Percentiles rank a stretch among this genome's conserved stretches.
Conservation (phyloP, 2,888 invertebrate species). For the Eumacrocentrus americanus region DNA sequence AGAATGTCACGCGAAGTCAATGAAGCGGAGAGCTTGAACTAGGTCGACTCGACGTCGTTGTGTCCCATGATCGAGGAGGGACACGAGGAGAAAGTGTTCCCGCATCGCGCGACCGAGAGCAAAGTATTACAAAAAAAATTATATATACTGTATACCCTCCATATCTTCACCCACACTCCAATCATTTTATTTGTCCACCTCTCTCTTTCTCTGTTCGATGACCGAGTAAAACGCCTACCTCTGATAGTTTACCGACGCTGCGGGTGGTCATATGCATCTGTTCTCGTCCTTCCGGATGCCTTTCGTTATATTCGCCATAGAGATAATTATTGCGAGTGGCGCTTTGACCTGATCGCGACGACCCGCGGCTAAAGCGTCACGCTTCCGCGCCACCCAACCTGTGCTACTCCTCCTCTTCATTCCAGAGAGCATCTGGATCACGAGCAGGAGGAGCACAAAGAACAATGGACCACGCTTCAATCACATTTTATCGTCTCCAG, state of each 20-base stretch:
- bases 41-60: conserved; percentile 37
- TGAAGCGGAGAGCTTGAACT: conserved; percentile 36
- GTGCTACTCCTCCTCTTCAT: background rate
- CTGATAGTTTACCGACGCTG: conserved; percentile 20
- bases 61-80: conserved; percentile 35
- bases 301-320: background rate
- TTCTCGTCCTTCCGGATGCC: conserved; percentile 12
- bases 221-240: conserved; percentile 22
- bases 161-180: background rate
- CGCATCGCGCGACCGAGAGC: conserved; percentile 22
- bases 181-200: conserved; percentile 21
- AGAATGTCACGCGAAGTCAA: conserved; percentile 33
- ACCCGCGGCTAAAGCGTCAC: conserved; percentile 13
- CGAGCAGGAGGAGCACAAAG: conserved; percentile 4
- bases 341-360: conserved; percentile 13
- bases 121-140: too few species aligned
- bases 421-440: background rate
- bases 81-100: conserved; percentile 53
- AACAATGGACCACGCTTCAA: conserved; percentile 16
- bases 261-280: conserved; percentile 29
- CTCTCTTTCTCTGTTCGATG: background rate
- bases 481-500: conserved; percentile 9
- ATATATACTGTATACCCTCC: too few species aligned
- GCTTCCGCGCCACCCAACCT: conserved; percentile 21
- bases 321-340: conserved; percentile 25